phyloP scores from a whole-genome alignment of 2,797 vertebrate species.

The Ctenopoma kingsleyae region DNA sequence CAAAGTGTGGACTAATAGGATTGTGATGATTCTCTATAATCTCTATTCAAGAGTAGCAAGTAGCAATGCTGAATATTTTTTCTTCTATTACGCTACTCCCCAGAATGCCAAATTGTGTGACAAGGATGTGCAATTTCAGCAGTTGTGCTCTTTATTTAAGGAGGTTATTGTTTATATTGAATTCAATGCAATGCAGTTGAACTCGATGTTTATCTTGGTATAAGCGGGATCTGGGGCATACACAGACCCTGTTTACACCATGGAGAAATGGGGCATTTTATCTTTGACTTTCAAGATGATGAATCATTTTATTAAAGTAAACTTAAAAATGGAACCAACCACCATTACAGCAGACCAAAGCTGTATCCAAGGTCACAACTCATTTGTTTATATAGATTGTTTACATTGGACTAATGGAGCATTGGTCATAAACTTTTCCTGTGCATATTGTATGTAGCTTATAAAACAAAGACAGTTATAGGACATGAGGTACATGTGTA shows the following conservation, averaged over 20 bases:
- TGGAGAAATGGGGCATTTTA: constrained; percentile 30
- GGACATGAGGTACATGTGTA: not conserved
- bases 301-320: constrained; percentile 48
- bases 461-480: not conserved
- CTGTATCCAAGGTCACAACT: constrained; percentile 23
- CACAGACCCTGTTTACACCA: constrained; percentile 21
- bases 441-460: constrained; percentile 8
- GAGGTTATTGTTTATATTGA: constrained; percentile 18
- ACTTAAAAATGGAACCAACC: constrained; percentile 29
- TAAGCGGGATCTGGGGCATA: not conserved
- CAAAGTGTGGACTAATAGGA: no score
- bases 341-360: constrained; percentile 14
- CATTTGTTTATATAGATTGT: constrained; percentile 42
- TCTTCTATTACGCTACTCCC: no score
- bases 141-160: not conserved
- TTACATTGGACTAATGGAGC: constrained; percentile 50
- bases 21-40: no score
- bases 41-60: no score
- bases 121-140: constrained; percentile 5
- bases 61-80: no score
- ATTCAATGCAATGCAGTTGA: not conserved
- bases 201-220: constrained; percentile 23
- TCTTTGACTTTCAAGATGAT: constrained; percentile 40
- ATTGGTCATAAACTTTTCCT: constrained; percentile 3
- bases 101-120: not conserved